Base-by-base conservation (phyloP, 2,888 invertebrate genomes). In the Lochmaea crataegi region DNA sequence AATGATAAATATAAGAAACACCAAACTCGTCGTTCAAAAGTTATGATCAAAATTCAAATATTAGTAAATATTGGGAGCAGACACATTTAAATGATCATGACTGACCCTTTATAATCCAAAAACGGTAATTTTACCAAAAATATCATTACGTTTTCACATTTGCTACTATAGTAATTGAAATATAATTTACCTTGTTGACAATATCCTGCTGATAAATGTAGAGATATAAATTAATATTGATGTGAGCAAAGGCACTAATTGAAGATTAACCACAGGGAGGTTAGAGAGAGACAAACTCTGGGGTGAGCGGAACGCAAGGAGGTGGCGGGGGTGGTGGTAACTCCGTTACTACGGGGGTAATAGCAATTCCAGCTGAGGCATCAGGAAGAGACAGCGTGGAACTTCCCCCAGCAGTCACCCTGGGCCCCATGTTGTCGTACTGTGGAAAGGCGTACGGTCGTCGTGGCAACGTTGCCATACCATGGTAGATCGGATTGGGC, bases 351-450 rank as follows among this genome's bases (percentile, higher is more conserved):
- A 86, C 75, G 87, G 86, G 85, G 65, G 82, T 83, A 66, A 88
- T 87, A 42, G 42, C 58, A 32, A 58, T 45, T 18, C 45, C 67
- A 48, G 60, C 70, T 16, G 70, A 64, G 78, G 89, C 89, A 82
- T 92, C 94, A 76, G 94, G 94, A 78, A 96, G 89, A 41, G 95
- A 95, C 84, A 95, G 91, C 38, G 94, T 94, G 10, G 96, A 96
- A 85, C 94, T 95, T 64, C 96, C 96, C 76, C 94, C 94, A 48
- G 95, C 95, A 11, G 96, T 96, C 67, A 96, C 94, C 77, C 96
- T 90, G 68, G 95, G 94, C 9, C 96, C 96, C 93, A 96, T 94
- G 87, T 96, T 96, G 87, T 96, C 96, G 86, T 96, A 96, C 83
- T 87, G 90, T 82, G 83, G 85, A 86, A 75, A 64, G 72, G 85